A percentile compares a stretch with the other conserved stretches of the same genome.
Evolutionary conservation across 2,113 vertebrate species (phyloP).

Genomic region (Hystrix cristata): DNA sequence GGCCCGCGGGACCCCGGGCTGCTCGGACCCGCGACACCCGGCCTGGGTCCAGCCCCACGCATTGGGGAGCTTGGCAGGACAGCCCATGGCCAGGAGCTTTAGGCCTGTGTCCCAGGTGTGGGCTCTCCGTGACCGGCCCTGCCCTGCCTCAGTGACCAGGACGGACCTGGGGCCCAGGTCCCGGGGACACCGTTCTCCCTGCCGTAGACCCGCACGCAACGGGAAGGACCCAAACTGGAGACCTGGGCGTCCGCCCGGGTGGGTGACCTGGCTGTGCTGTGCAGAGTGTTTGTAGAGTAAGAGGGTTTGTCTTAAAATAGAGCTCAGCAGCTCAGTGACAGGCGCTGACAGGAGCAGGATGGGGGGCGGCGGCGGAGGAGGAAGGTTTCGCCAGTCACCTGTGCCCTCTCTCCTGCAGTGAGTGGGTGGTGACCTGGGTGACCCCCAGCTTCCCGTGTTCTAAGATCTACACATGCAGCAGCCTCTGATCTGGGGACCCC

Average conservation of each 20-base stretch:
- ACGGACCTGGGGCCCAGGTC: background rate
- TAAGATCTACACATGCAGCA: background rate
- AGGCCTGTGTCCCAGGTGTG: background rate
- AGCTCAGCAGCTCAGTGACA: background rate
- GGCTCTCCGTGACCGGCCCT: no score
- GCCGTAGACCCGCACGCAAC: background rate
- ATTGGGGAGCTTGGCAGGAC: background rate
- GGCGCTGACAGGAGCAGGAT: background rate
- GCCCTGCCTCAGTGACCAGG: background rate
- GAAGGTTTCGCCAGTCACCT: background rate
- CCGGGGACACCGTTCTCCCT: background rate
- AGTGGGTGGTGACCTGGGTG: background rate
- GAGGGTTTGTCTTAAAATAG: slow-evolving; percentile 59
- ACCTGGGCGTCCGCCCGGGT: background rate
- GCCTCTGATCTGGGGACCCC: background rate
- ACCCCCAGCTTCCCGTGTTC: background rate
- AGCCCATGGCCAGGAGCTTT: background rate
- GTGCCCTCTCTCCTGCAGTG: background rate
- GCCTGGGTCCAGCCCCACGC: background rate
- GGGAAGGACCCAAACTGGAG: background rate
- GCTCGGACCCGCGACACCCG: no score
- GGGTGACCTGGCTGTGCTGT: background rate
- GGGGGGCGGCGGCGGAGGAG: background rate
- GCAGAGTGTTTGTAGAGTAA: slow-evolving; percentile 40
- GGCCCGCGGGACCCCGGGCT: background rate